phyloP scores from a whole-genome alignment of 2,888 invertebrate species.

The Noctua comes region DNA sequence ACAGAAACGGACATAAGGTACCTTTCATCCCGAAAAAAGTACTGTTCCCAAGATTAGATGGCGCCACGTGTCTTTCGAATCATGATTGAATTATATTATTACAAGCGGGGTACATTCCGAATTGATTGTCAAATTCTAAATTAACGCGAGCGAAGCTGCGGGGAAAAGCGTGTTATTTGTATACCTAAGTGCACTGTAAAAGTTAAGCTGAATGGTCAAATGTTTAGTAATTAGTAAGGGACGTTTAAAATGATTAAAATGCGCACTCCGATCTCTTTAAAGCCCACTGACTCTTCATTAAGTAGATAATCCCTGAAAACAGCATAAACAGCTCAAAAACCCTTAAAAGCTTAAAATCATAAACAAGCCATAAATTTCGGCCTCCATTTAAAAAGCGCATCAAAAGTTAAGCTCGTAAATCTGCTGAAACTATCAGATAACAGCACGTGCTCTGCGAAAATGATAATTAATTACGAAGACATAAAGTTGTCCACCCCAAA shows the following conservation, averaged over 20 bases:
- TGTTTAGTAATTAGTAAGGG: background rate
- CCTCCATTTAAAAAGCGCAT: slow-evolving; percentile 59
- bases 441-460: slow-evolving; percentile 66
- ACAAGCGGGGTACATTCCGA: too few species aligned
- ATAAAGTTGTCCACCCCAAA: slow-evolving; percentile 76
- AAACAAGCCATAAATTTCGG: slow-evolving; percentile 27
- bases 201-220: background rate
- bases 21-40: too few species aligned
- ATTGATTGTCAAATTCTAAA: too few species aligned
- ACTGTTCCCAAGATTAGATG: too few species aligned
- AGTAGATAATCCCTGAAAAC: background rate
- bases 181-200: background rate
- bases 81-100: too few species aligned
- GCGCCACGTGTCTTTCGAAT: too few species aligned
- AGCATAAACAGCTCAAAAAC: slow-evolving; percentile 6
- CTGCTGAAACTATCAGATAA: slow-evolving; percentile 61
- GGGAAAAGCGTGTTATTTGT: background rate
- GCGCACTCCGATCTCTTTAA: background rate
- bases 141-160: too few species aligned
- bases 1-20: too few species aligned
- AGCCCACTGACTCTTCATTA: background rate
- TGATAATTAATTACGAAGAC: slow-evolving; percentile 78
- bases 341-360: slow-evolving; percentile 35
- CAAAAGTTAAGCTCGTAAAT: slow-evolving; percentile 63
- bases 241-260: background rate